Percentiles rank a stretch among this genome's conserved stretches.
These are phyloP conservation scores for Calidris pygmaea DNA, from an alignment of 2,113 vertebrate species.

Conservation along the genomic window DNA sequence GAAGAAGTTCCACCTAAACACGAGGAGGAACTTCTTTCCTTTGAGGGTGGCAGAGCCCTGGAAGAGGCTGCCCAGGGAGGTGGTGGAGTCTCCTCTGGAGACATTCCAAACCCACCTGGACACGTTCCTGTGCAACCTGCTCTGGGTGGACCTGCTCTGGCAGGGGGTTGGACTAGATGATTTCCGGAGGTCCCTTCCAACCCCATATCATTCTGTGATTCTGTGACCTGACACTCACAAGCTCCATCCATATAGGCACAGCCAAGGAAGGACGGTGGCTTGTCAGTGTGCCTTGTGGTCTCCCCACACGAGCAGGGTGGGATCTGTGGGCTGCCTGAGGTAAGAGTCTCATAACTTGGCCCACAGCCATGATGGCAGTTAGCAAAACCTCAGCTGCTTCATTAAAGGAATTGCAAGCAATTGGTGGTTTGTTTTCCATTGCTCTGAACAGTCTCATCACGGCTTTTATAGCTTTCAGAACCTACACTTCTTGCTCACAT, in stretches of 20 bases:
- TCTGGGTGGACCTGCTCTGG: no score
- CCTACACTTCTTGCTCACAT: neutral
- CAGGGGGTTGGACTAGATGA: no score
- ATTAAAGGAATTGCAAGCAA: neutral
- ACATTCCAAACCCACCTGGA: no score
- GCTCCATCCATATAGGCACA: neutral
- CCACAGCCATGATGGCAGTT: neutral
- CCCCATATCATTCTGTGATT: no score
- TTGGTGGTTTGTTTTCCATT: neutral
- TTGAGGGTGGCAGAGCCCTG: no score
- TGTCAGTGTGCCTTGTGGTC: neutral
- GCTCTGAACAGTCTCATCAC: neutral
- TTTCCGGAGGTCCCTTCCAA: no score
- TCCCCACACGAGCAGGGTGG: rapidly evolving
- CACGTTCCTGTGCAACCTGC: no score
- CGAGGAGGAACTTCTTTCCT: no score
- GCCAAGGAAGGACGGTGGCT: neutral
- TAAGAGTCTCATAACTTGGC: neutral
- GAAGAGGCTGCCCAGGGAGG: no score
- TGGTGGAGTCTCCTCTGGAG: no score
- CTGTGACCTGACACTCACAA: neutral
- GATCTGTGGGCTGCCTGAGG: neutral
- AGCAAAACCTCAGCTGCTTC: neutral
- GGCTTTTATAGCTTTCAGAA: neutral
- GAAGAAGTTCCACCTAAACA: no score